Percentiles rank a stretch among this genome's conserved stretches.
phyloP scores from a whole-genome alignment of 2,888 invertebrate species.

The Melieria crassipennis region DNA sequence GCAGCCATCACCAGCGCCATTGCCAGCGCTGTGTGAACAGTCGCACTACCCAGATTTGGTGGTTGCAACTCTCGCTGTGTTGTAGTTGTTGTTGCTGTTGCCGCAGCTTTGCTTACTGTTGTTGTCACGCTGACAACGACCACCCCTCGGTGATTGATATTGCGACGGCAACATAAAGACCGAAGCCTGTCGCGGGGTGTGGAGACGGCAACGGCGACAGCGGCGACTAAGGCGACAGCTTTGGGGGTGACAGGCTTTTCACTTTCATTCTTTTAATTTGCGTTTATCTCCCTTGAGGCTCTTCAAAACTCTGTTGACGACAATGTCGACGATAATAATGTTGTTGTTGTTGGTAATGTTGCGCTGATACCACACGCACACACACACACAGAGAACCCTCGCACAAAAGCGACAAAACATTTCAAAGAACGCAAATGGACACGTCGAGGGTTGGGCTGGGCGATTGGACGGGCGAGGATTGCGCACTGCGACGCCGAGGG shows the following conservation, averaged over 20 bases:
- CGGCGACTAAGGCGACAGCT: slow-evolving; percentile 12
- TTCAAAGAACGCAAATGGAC: too few species aligned
- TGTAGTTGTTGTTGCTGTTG: slow-evolving; percentile 3
- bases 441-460: too few species aligned
- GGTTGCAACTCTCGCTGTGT: background rate
- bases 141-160: slow-evolving; percentile 36
- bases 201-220: slow-evolving; percentile 31
- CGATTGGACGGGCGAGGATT: too few species aligned
- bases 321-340: slow-evolving; percentile 18
- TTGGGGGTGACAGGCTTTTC: slow-evolving; percentile 51
- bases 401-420: too few species aligned
- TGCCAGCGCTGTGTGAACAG: background rate
- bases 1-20: background rate
- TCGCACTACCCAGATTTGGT: slow-evolving; percentile 1
- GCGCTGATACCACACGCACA: too few species aligned
- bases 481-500: too few species aligned
- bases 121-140: slow-evolving; percentile 32
- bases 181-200: background rate
- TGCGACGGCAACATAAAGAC: slow-evolving; percentile 10
- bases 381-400: too few species aligned
- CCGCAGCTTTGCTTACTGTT: slow-evolving; percentile 7
- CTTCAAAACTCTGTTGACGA: slow-evolving; percentile 23
- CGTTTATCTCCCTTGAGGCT: slow-evolving; percentile 48
- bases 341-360: background rate
- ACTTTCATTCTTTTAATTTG: slow-evolving; percentile 52